These are phyloP conservation scores for Esperia sulphurella DNA, from an alignment of 2,888 invertebrate genomes.

Conservation along the genomic window DNA sequence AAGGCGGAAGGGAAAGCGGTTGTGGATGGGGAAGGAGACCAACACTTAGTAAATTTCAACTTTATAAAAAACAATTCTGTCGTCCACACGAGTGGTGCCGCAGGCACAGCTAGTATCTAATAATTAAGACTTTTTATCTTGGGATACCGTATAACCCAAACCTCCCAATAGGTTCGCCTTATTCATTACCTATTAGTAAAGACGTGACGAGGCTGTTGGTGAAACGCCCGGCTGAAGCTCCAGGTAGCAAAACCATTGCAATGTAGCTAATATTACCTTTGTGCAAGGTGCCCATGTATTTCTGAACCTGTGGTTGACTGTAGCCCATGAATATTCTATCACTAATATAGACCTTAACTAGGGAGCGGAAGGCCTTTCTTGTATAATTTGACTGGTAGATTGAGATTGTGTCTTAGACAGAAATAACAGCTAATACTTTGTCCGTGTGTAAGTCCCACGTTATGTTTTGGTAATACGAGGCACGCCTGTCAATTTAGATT, in stretches of 20 bases:
- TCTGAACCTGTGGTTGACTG: no score
- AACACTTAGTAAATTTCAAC: no score
- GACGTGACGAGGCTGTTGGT: background rate
- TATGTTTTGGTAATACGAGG: slow-evolving; percentile 52
- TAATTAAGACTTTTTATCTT: no score
- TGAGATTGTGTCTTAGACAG: background rate
- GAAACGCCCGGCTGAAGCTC: background rate
- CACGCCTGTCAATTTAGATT: slow-evolving; percentile 23
- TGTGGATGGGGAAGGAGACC: no score
- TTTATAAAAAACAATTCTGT: no score
- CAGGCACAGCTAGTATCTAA: no score
- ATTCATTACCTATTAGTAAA: background rate
- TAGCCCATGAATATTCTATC: slow-evolving; percentile 12
- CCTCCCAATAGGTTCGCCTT: background rate
- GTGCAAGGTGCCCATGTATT: background rate
- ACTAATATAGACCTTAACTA: slow-evolving; percentile 23
- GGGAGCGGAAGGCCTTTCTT: slow-evolving; percentile 28
- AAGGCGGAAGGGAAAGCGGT: no score
- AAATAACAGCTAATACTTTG: background rate
- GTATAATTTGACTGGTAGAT: slow-evolving; percentile 4
- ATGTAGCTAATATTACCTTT: no score
- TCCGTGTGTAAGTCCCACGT: slow-evolving; percentile 40
- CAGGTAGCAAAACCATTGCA: no score
- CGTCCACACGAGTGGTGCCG: no score
- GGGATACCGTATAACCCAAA: no score